Evolutionary conservation across 2,797 vertebrate genomes (phyloP).

Genomic region (Furcifer pardalis): DNA sequence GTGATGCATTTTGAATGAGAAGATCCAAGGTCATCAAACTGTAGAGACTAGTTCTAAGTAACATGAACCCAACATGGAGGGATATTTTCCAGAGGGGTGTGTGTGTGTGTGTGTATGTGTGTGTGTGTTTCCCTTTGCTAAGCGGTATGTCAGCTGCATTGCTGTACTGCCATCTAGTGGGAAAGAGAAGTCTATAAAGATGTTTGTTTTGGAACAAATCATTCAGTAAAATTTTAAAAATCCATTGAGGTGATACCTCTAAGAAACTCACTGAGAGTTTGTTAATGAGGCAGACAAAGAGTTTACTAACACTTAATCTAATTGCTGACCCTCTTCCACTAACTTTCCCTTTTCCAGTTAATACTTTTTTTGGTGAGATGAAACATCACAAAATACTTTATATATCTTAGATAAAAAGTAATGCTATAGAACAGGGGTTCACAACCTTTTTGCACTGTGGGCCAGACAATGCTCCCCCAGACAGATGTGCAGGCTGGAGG

Average conservation of each 20-base stretch:
- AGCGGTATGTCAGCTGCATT: accelerated
- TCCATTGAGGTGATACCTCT: neutral
- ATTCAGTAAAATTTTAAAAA: accelerated
- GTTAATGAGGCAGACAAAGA: too few species aligned
- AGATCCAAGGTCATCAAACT: neutral
- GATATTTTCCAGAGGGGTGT: neutral
- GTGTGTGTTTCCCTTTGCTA: accelerated
- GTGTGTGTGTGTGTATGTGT: too few species aligned
- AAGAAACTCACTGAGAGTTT: too few species aligned
- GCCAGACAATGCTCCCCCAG: too few species aligned
- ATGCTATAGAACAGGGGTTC: too few species aligned
- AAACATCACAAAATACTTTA: neutral
- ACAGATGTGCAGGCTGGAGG: too few species aligned
- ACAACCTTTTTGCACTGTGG: too few species aligned
- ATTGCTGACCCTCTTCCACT: too few species aligned
- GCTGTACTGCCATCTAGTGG: constrained; percentile 65
- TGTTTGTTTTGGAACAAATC: neutral
- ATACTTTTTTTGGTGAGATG: neutral
- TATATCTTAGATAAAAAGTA: neutral
- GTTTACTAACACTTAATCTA: too few species aligned
- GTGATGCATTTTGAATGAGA: neutral
- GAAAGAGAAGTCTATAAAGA: neutral
- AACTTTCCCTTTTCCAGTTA: neutral
- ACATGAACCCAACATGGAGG: neutral
- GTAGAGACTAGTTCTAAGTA: neutral